Evolutionary conservation across 53 echinoderm and acorn worm species (phyloP).

Genomic region (Henricia sp.): DNA sequence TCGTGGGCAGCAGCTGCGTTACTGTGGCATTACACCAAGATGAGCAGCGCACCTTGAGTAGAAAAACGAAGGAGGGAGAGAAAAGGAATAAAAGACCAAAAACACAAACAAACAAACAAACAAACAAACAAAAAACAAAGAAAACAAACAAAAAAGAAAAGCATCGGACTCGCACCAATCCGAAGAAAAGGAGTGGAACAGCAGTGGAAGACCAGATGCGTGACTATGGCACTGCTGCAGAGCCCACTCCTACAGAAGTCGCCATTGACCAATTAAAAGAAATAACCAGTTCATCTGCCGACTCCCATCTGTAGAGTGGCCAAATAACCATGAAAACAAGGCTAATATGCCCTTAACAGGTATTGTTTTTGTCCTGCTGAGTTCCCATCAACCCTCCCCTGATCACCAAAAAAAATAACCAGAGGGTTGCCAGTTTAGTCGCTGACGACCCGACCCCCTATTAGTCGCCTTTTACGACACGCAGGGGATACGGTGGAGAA

Average conservation of each 20-base stretch:
- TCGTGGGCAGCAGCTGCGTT: conserved; percentile 15
- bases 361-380: conserved; percentile 1
- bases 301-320: not conserved
- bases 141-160: not conserved
- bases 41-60: conserved; percentile 1
- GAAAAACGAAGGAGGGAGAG: no score
- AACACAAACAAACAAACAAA: no score
- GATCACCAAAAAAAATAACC: not conserved
- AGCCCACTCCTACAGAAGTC: not conserved
- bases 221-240: not conserved
- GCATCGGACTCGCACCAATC: not conserved
- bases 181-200: not conserved
- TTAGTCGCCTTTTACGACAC: no score
- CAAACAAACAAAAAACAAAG: no score
- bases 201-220: not conserved
- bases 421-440: conserved; percentile 14
- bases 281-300: not conserved
- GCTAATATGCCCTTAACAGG: conserved; percentile 1
- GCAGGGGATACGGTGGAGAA: no score
- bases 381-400: conserved; percentile 21
- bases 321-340: not conserved
- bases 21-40: not conserved
- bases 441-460: no score
- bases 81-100: no score
- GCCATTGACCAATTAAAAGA: conserved; percentile 5